A percentile compares a stretch with the other conserved stretches of the same genome.
Evolutionary conservation across 2,888 invertebrate genomes (phyloP).

Genomic region (Tetrapedia diversipes): DNA sequence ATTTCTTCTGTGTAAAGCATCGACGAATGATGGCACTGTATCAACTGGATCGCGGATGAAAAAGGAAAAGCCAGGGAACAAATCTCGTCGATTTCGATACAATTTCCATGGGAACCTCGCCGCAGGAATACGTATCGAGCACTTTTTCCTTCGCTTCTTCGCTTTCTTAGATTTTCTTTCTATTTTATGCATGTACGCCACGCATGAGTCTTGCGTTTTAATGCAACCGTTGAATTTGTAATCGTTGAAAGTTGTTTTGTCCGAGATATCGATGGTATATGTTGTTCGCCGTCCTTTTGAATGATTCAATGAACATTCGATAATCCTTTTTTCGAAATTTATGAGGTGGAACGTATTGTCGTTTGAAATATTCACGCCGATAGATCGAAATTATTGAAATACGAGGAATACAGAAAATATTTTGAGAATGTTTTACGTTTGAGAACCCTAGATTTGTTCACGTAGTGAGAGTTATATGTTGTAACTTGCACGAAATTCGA

Average conservation of each 20-base stretch:
- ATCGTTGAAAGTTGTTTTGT: not conserved
- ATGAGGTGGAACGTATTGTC: too few species aligned
- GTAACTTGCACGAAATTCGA: not conserved
- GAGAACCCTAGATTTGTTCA: not conserved
- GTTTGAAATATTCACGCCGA: too few species aligned
- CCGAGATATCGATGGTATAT: not conserved
- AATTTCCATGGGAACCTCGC: conserved; percentile 34
- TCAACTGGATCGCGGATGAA: conserved; percentile 49
- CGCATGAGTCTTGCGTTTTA: not conserved
- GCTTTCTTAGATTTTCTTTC: not conserved
- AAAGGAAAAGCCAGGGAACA: conserved; percentile 37
- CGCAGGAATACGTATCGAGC: conserved; percentile 42
- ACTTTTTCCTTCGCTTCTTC: conserved; percentile 23
- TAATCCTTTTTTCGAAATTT: too few species aligned
- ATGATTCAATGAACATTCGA: too few species aligned
- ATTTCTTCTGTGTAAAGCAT: not conserved
- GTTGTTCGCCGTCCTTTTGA: not conserved
- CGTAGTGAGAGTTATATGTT: not conserved
- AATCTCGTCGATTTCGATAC: conserved; percentile 50
- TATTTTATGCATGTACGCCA: not conserved
- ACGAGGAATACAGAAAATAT: too few species aligned
- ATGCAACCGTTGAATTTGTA: conserved; percentile 5
- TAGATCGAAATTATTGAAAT: too few species aligned
- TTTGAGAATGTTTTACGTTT: not conserved
- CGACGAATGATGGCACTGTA: conserved; percentile 21